Evolutionary conservation across 2,888 invertebrate genomes (phyloP), one percentile per base, ranked within the genome.

Genomic region (Dysmachus trigonus): DNA sequence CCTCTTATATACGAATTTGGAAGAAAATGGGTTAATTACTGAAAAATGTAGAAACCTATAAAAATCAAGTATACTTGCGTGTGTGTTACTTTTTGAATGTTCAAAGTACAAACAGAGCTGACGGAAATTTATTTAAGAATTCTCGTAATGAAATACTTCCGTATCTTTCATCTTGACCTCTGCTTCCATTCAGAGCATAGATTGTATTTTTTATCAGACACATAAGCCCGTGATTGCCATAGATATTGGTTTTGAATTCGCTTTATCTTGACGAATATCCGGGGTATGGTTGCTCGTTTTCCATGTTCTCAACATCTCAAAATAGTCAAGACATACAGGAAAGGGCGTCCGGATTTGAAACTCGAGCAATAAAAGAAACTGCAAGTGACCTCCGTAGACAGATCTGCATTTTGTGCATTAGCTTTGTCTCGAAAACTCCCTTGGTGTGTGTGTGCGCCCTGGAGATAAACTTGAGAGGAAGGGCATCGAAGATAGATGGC

Each of bases 291-390:
- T 41, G 3, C 22, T 53, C 4, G 73, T 15, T 73, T n/a, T 15
- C 33, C 6, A 18, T 2, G 22, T 33, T 81, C 13, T 62, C 30
- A 53, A 51, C 81, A 53, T 81, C 30, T 77, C 41, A 81, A 53
- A 62, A 51, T 30, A 79, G 13, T 72, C 5, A 27, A n/a, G 38
- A 47, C n/a, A n/a, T 47, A 77, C 22, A 77, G 35, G 35, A 38
- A 76, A 41, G 30, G 27, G 18, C 18, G 22, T 47, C 22, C 62
- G 51, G 35, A 22, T 30, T 53, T 53, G 31, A 10, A 81, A 81
- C 53, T 81, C 62, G 15, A 62, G 81, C 53, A 81, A 81, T 81
- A 81, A 81, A 81, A 81, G 81, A 81, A 81, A 31, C 31, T 51
- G 77, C 30, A 30, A 27, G 47, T 77, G 62, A 81, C 62, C 62